A percentile compares a stretch with the other conserved stretches of the same genome.
phyloP scores from a whole-genome alignment of 2,888 invertebrate species.

The Chymomyza caudatula region DNA sequence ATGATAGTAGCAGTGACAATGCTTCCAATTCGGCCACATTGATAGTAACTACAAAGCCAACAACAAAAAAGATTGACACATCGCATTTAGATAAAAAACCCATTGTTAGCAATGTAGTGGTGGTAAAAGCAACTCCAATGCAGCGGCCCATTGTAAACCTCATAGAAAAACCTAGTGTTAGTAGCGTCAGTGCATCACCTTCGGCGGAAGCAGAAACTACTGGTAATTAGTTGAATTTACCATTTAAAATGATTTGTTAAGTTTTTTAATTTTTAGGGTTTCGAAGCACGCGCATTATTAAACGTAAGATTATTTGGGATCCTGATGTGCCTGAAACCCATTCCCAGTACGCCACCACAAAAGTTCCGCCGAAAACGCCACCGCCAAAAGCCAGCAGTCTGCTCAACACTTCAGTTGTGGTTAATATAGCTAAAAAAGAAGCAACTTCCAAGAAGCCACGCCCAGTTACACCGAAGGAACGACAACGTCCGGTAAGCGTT shows the following conservation, averaged over 20 bases:
- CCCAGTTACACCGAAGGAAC: slow-evolving; percentile 57
- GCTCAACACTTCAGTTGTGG: neutral
- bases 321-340: slow-evolving; percentile 79
- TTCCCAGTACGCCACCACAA: slow-evolving; percentile 70
- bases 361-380: slow-evolving; percentile 21
- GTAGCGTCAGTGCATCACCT: slow-evolving; percentile 1
- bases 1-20: slow-evolving; percentile 51
- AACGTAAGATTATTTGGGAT: slow-evolving; percentile 87
- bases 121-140: neutral
- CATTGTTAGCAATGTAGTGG: neutral
- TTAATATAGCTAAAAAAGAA: slow-evolving; percentile 24
- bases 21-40: neutral
- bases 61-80: neutral
- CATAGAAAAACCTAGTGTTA: neutral
- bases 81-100: neutral
- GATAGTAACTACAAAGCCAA: neutral
- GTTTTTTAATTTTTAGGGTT: slow-evolving; percentile 47
- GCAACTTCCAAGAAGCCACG: slow-evolving; percentile 47
- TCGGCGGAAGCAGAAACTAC: slow-evolving; percentile 25
- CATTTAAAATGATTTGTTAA: neutral
- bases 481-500: slow-evolving; percentile 22
- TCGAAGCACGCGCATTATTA: slow-evolving; percentile 81
- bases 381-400: neutral
- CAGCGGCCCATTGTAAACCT: neutral
- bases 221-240: slow-evolving; percentile 16